These are phyloP conservation scores for Bemisia tabaci DNA, from an alignment of 1,140 invertebrate species.

Conservation along the genomic window DNA sequence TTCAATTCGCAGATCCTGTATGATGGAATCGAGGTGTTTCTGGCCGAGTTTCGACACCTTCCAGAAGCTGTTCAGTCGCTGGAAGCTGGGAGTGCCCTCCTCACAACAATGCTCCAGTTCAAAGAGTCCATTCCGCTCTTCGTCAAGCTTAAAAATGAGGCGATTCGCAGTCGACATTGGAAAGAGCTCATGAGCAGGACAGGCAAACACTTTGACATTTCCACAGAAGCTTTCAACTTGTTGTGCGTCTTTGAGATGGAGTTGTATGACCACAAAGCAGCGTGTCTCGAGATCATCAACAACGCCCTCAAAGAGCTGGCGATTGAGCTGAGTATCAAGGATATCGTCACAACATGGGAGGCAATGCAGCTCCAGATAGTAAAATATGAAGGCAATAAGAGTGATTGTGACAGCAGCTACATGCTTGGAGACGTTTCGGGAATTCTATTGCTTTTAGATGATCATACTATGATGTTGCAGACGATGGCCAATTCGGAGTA, in stretches of 20 bases:
- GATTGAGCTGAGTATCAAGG: constrained; percentile 71
- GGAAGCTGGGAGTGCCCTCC: constrained; percentile 48
- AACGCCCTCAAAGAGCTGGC: constrained; percentile 75
- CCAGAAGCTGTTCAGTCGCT: constrained; percentile 40
- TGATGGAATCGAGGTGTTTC: constrained; percentile 72
- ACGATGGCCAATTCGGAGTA: constrained; percentile 75
- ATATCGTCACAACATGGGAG: constrained; percentile 41
- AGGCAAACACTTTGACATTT: constrained; percentile 66
- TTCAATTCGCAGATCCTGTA: constrained; percentile 66
- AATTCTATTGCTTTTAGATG: constrained; percentile 63
- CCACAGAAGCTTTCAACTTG: constrained; percentile 63
- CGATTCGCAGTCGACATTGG: constrained; percentile 78
- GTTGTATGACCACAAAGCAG: constrained; percentile 66
- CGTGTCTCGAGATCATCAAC: constrained; percentile 68
- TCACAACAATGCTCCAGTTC: constrained; percentile 74
- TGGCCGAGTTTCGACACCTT: constrained; percentile 58
- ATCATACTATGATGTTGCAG: constrained; percentile 77
- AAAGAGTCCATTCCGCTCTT: constrained; percentile 74
- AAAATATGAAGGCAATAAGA: constrained; percentile 29
- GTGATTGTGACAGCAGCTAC: constrained; percentile 44
- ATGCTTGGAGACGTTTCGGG: constrained; percentile 71
- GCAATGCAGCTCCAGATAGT: background rate
- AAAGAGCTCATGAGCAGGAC: constrained; percentile 74
- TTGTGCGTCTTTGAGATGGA: constrained; percentile 87
- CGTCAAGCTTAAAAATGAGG: constrained; percentile 80